Evolutionary conservation across 2,113 vertebrate species (phyloP).

Genomic region (Gasterosteus nipponicus): DNA sequence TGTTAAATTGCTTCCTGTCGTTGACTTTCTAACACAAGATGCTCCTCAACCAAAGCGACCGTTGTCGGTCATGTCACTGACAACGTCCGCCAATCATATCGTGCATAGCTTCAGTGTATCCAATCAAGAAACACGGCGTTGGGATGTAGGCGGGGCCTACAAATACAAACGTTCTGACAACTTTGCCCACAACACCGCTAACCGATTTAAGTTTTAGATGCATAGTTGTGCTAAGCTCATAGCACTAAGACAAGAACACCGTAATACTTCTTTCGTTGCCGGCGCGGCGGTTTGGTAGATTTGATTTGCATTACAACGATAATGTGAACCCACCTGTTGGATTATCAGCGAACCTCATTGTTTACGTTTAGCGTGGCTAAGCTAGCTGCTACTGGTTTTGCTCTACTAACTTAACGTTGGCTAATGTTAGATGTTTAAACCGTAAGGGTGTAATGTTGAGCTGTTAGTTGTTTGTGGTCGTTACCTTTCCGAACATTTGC

Average conservation of each 20-base stretch:
- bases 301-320: background rate
- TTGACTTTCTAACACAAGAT: background rate
- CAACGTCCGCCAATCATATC: conserved; percentile 56
- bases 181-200: background rate
- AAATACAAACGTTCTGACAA: conserved; percentile 47
- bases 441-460: background rate
- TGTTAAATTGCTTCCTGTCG: background rate
- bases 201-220: background rate
- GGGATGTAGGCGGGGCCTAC: conserved; percentile 42
- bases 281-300: background rate
- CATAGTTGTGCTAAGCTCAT: background rate
- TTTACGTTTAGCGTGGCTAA: conserved; percentile 56
- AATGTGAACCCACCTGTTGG: conserved; percentile 50
- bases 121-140: conserved; percentile 68
- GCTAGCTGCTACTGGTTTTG: conserved; percentile 9
- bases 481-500: background rate
- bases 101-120: conserved; percentile 10
- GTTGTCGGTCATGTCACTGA: background rate
- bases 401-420: background rate
- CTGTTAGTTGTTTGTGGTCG: background rate
- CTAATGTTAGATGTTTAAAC: background rate
- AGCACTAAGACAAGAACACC: background rate
- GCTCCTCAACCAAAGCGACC: background rate
- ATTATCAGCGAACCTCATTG: conserved; percentile 33
- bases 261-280: background rate